A percentile compares a stretch with the other conserved stretches of the same genome.
Conservation (phyloP, 1,140 invertebrate species). For the Metopolophium dirhodum region DNA sequence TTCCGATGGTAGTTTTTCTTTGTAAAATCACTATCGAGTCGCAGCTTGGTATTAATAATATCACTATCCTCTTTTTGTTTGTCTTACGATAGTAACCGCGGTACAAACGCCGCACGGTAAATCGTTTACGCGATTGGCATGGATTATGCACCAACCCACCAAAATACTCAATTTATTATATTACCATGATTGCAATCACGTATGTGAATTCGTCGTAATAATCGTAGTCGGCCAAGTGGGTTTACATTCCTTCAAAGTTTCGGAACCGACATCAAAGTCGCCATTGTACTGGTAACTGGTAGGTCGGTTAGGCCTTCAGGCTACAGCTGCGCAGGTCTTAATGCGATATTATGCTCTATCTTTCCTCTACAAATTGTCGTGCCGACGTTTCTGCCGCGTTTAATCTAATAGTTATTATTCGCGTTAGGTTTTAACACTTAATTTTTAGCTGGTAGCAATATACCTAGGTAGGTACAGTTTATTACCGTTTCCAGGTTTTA, state of each 20-base stretch:
- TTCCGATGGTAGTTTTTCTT: not conserved
- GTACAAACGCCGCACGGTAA: not conserved
- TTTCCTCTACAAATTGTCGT: too few relatives aligned
- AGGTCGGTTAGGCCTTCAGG: not conserved
- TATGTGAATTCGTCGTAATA: not conserved
- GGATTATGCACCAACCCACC: not conserved
- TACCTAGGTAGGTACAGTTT: too few relatives aligned
- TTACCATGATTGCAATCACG: not conserved
- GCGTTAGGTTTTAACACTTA: too few relatives aligned
- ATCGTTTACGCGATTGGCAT: not conserved
- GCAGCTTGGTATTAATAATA: conserved; percentile 4
- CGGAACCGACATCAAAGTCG: not conserved
- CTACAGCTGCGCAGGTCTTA: not conserved
- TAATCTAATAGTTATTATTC: too few relatives aligned
- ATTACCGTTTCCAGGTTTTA: too few relatives aligned
- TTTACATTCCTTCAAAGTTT: not conserved
- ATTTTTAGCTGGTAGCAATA: too few relatives aligned
- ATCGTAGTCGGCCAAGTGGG: not conserved
- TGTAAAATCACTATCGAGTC: not conserved
- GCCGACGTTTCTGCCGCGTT: too few relatives aligned
- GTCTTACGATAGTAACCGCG: not conserved
- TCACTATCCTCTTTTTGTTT: not conserved
- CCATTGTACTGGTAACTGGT: not conserved
- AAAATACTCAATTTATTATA: not conserved
- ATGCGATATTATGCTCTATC: not conserved